These are phyloP conservation scores for Napeogenes inachia DNA, from an alignment of 2,888 invertebrate species.

Conservation along the genomic window DNA sequence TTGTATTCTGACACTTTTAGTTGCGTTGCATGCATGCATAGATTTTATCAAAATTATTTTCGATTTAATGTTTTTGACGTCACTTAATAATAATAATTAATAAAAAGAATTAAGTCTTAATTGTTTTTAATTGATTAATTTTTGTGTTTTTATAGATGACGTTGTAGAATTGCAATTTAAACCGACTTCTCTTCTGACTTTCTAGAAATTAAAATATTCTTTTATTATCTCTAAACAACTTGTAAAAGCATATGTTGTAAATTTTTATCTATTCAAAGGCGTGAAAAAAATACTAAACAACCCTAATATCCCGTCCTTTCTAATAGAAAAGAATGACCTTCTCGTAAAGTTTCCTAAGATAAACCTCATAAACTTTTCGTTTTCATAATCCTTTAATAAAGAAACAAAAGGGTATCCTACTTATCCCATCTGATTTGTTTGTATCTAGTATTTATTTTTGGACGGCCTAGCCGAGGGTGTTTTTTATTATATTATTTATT, in stretches of 20 bases:
- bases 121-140: no score
- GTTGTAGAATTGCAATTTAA: no score
- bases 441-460: constrained; percentile 14
- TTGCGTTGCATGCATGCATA: not conserved
- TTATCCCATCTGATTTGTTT: constrained; percentile 16
- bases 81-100: no score
- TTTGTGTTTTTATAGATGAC: no score
- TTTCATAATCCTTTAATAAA: constrained; percentile 51
- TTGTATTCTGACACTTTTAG: not conserved
- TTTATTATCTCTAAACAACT: no score
- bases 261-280: constrained; percentile 4
- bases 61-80: no score
- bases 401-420: constrained; percentile 44
- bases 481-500: not conserved
- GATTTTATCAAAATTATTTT: constrained; percentile 4
- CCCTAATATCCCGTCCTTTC: constrained; percentile 41
- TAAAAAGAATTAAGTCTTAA: no score
- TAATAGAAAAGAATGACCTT: constrained; percentile 48
- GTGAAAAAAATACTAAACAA: constrained; percentile 30
- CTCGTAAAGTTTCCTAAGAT: constrained; percentile 31
- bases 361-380: constrained; percentile 43
- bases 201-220: no score
- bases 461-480: constrained; percentile 9
- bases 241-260: no score
- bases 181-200: no score